Evolutionary conservation across 2,113 vertebrate genomes (phyloP).

Genomic region (Aegithalos caudatus): DNA sequence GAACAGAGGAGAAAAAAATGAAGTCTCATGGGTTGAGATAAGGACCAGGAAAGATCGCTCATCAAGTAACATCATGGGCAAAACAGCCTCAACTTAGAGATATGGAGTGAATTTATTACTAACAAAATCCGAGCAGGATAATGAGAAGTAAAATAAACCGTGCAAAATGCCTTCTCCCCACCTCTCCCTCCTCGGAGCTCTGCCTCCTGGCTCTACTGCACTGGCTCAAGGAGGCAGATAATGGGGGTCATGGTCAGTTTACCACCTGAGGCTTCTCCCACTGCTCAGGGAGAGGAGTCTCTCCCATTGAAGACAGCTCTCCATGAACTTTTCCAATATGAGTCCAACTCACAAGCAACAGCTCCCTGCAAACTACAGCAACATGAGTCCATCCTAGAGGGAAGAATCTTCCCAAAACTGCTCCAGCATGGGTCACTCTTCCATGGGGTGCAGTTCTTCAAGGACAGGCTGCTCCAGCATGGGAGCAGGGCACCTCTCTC

Average conservation of each 20-base stretch:
- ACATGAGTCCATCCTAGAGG: fast-evolving
- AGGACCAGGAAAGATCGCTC: background rate
- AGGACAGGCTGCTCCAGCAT: background rate
- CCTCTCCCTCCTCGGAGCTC: background rate
- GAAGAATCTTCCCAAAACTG: background rate
- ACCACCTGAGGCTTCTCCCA: background rate
- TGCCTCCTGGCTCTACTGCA: background rate
- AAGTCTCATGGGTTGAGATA: background rate
- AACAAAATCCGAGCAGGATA: background rate
- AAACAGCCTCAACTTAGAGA: background rate
- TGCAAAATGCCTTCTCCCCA: background rate
- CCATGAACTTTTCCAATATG: background rate
- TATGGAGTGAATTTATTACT: background rate
- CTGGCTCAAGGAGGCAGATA: background rate
- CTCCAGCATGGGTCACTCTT: background rate
- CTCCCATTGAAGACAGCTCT: background rate
- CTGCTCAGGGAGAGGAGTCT: background rate
- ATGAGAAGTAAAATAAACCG: background rate
- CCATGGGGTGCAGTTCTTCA: background rate
- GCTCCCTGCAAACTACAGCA: fast-evolving
- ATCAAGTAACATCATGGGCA: background rate
- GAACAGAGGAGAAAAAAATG: background rate
- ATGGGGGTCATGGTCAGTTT: background rate
- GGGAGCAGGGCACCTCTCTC: background rate
- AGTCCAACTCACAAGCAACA: background rate